Evolutionary conservation across 1,140 invertebrate genomes (phyloP), one percentile per base, ranked within the genome.

Genomic region (Lethrus apterus): DNA sequence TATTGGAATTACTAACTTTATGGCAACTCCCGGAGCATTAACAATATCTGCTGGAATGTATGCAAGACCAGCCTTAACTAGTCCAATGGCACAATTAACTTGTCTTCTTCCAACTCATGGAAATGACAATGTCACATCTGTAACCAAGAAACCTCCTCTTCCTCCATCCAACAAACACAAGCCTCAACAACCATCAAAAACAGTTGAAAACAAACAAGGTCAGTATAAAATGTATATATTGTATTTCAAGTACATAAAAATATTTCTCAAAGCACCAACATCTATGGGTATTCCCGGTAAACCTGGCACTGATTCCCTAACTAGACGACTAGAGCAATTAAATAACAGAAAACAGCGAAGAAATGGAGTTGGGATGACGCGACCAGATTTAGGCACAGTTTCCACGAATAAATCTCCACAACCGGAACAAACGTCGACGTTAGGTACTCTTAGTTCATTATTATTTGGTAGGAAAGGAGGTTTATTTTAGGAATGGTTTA

Each of bases 391-490:
- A 3, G 78, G 80, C 48, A 63, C 54, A 29, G 69, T 59, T 53
- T 67, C 71, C 4, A 70, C 70, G 35, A 67, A 70, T 48, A 61
- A 70, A 2, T 56, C 67, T 1, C 47, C 44, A 38, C 48, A 21
- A 32, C 55, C 59, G 24, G 79, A 80, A n/a, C 77, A 84, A 1
- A 57, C 59, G 24, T 79, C 81, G 10, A 77, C 84, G 1, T 70
- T 87, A 10, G 86, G 85, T 41, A 86, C 83, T 17, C 76, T 89
- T 40, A 87, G 84, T 69, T 81, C 81, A 14, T 71, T 89, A 52
- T 70, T 89, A 8, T 89, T 89, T 64, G 86, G 86, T 19, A 72
- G 86, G 42, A 89, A 89, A 60, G 86, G 86, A 32, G 86, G 86
- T 10, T 73, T 87, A 51, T 74, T 88, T 51, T 88, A 80, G n/a